phyloP scores from a whole-genome alignment of 1,140 invertebrate genomes.

The Nasonia giraulti region DNA sequence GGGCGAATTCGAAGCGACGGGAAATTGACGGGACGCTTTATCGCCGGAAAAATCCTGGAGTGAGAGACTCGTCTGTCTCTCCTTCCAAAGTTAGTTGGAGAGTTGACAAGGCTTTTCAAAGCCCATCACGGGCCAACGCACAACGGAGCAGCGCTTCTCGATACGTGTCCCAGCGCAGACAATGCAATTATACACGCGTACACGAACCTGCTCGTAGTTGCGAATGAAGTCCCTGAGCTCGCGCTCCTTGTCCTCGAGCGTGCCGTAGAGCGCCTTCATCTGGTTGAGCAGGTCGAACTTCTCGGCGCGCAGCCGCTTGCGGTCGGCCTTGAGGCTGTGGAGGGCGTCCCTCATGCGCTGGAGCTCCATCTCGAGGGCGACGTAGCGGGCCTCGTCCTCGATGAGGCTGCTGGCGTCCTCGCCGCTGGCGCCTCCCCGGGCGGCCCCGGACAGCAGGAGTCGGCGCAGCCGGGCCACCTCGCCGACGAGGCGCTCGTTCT shows the following conservation, averaged over 20 bases:
- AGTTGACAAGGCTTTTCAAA: conserved; percentile 51
- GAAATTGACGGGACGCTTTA: conserved; percentile 64
- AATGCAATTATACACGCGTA: background rate
- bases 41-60: conserved; percentile 54
- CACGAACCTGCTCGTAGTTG: conserved; percentile 91
- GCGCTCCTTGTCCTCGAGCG: conserved; percentile 94
- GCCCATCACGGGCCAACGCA: conserved; percentile 34
- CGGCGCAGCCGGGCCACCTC: conserved; percentile 79
- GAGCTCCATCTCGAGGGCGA: conserved; percentile 77
- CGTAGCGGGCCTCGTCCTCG: conserved; percentile 75
- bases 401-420: conserved; percentile 73
- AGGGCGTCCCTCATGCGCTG: conserved; percentile 77
- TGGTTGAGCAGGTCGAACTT: conserved; percentile 95
- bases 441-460: conserved; percentile 77
- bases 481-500: conserved; percentile 81
- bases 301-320: conserved; percentile 92
- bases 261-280: conserved; percentile 95
- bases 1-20: conserved; percentile 56
- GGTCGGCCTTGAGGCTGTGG: conserved; percentile 88
- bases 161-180: background rate
- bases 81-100: conserved; percentile 38
- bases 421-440: conserved; percentile 76
- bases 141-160: background rate
- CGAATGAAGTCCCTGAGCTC: conserved; percentile 95
- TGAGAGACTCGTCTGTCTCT: background rate